Evolutionary conservation across 2,888 invertebrate species (phyloP).

Genomic region (Chloroclysta siterata): DNA sequence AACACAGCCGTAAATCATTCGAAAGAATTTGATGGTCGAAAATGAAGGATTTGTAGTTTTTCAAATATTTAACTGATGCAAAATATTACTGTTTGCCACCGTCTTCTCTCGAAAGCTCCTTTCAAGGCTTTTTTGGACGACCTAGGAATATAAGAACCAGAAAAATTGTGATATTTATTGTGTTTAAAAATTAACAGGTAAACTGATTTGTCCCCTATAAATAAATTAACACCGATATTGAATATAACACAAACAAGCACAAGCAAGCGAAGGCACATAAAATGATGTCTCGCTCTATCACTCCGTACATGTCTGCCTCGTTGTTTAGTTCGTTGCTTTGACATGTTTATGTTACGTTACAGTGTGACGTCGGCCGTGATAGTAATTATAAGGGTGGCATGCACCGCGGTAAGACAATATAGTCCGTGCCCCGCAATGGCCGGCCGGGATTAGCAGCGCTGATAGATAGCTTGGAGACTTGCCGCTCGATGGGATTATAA

Average conservation of each 20-base stretch:
- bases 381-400: slow-evolving; percentile 15
- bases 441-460: slow-evolving; percentile 4
- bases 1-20: slow-evolving; percentile 4
- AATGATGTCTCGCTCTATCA: background rate
- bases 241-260: background rate
- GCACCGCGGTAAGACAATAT: slow-evolving; percentile 15
- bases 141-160: too few relatives aligned
- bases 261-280: background rate
- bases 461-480: slow-evolving; percentile 9
- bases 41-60: background rate
- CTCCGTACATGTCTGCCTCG: background rate
- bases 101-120: too few relatives aligned
- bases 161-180: too few relatives aligned
- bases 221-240: background rate
- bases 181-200: too few relatives aligned
- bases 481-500: slow-evolving; percentile 7
- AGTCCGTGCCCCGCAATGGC: slow-evolving; percentile 14
- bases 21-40: background rate
- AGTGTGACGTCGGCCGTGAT: slow-evolving; percentile 3
- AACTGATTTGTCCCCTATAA: too few relatives aligned
- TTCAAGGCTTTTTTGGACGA: too few relatives aligned
- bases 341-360: background rate
- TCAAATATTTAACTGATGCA: background rate
- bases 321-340: background rate
- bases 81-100: background rate